These are phyloP conservation scores for Sebastes nivosus DNA, from an alignment of 2,797 vertebrate species.

Conservation along the genomic window DNA sequence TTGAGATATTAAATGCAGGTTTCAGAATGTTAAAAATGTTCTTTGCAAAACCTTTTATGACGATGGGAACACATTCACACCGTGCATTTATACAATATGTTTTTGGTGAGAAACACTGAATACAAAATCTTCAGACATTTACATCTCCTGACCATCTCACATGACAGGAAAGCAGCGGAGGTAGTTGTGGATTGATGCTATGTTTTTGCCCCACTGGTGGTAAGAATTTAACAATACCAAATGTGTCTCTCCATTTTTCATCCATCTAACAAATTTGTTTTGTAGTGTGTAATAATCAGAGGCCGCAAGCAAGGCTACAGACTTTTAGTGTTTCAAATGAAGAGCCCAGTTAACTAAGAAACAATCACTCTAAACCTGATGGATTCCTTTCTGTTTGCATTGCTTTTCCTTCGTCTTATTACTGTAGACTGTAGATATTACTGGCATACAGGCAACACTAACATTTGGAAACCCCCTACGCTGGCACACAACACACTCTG, in stretches of 20 bases:
- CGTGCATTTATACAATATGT: too few species aligned
- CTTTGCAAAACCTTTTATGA: too few species aligned
- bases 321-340: not conserved
- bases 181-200: not conserved
- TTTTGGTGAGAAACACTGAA: too few species aligned
- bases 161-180: not conserved
- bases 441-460: not conserved
- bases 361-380: not conserved
- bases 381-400: not conserved
- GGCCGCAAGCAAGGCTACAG: not conserved
- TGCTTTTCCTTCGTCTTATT: not conserved
- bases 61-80: rapidly evolving
- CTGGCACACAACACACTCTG: not conserved
- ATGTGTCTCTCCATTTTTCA: not conserved
- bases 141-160: not conserved
- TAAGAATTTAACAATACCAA: not conserved
- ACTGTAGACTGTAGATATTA: not conserved
- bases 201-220: not conserved
- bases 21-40: too few species aligned
- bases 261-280: not conserved
- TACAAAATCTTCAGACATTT: not conserved
- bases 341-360: not conserved
- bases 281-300: not conserved
- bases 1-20: too few species aligned
- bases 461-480: not conserved